phyloP scores from a whole-genome alignment of 2,797 vertebrate genomes.

The Phalloptychus januarius region DNA sequence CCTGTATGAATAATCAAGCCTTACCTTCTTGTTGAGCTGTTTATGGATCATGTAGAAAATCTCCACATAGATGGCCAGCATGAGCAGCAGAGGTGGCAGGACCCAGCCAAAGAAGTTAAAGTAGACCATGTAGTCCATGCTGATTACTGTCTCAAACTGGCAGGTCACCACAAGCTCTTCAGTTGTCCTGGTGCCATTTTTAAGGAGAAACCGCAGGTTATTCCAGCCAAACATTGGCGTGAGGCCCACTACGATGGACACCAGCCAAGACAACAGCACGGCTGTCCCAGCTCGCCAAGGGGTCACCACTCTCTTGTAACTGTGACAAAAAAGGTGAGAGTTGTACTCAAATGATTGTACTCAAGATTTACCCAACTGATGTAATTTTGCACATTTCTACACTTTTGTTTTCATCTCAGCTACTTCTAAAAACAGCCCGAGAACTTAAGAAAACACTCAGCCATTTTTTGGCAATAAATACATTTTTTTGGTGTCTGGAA shows the following conservation, averaged over 20 bases:
- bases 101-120: slow-evolving; percentile 99
- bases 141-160: slow-evolving; percentile 94
- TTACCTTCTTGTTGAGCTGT: slow-evolving; percentile 91
- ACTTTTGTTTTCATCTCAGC: no score
- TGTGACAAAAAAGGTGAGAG: slow-evolving; percentile 58
- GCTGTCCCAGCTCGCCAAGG: slow-evolving; percentile 85
- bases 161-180: slow-evolving; percentile 84
- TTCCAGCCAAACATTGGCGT: slow-evolving; percentile 97
- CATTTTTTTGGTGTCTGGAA: no score
- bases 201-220: slow-evolving; percentile 80
- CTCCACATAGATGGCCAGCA: slow-evolving; percentile 93
- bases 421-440: no score
- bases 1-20: background rate
- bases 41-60: slow-evolving; percentile 98
- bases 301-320: slow-evolving; percentile 93
- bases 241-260: slow-evolving; percentile 92
- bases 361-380: background rate
- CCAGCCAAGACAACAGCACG: slow-evolving; percentile 90
- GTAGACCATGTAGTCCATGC: slow-evolving; percentile 99
- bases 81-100: slow-evolving; percentile 91
- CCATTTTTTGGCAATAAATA: no score
- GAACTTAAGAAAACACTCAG: no score
- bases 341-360: no score
- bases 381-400: no score
- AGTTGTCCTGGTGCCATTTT: slow-evolving; percentile 70